Evolutionary conservation across 1,140 invertebrate genomes (phyloP), one percentile per base, ranked within the genome.

Genomic region (Cylas formicarius): DNA sequence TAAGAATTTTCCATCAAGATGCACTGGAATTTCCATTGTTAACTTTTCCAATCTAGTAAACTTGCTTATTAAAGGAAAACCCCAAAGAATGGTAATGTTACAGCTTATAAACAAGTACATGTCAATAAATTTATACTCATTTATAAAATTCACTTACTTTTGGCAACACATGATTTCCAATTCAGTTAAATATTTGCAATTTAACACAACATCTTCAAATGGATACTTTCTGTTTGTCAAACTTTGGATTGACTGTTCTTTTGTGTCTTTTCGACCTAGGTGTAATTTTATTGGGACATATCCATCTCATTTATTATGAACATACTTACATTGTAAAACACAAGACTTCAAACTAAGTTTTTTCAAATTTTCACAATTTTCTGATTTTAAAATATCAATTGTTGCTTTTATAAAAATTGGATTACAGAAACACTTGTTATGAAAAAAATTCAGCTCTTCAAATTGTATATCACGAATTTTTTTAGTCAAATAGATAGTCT

Each of bases 321-420:
- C 28, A 22, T 11, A 34, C 38, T 34, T 36, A 48, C 46, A 17
- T 48, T 48, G 46, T 32, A 48, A 37, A 22, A 43, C 26, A 22
- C 46, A 48, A 4, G 46, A 22, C 38, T 48, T 42, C 18, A 37
- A 31, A 20, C 46, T 37, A 20, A 48, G 37, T 37, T 48, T 48
- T 26, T 13, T 10, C 9, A 48, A 22, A 29, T 37, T 18, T 22
- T 23, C 24, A n/a, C 36, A 40, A 17, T 48, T 48, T 23, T 39
- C 21, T 16, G 46, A 24, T 22, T 13, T 36, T 24, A 48, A 27
- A 42, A 48, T 42, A 21, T 42, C 39, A 32, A 16, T 37, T 2
- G 39, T 36, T 4, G 46, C 46, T 17, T 29, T 37, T n/a, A 48
- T 37, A 31, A 24, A 48, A 9, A 29, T 39, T 19, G 20, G 13